Conservation (phyloP, 2,113 vertebrate species). For the Condylura cristata region DNA sequence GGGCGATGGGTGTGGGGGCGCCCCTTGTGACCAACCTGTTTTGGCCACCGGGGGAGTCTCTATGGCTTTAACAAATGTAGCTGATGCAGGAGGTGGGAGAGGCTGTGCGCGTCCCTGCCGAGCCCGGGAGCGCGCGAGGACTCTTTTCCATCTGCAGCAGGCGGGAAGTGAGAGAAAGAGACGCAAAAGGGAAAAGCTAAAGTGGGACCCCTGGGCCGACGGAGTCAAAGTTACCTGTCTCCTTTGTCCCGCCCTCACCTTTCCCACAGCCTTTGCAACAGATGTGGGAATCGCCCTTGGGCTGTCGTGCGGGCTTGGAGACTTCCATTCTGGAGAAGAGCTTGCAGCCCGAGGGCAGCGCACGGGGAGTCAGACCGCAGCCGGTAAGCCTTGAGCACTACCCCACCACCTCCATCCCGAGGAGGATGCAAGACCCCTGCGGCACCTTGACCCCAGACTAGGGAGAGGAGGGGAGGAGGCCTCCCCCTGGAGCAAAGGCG, state of each 20-base stretch:
- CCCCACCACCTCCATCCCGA: not conserved
- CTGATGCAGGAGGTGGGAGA: slow-evolving; percentile 83
- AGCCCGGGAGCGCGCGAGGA: slow-evolving; percentile 84
- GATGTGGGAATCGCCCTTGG: slow-evolving; percentile 10
- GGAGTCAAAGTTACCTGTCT: not conserved
- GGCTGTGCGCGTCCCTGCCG: slow-evolving; percentile 85
- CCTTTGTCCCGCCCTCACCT: not conserved
- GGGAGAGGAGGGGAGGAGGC: not conserved
- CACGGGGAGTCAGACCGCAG: not conserved
- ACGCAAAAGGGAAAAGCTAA: slow-evolving; percentile 73
- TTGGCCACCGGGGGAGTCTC: slow-evolving; percentile 60
- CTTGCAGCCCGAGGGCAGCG: not conserved
- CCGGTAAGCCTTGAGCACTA: slow-evolving; percentile 54
- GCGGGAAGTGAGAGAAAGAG: slow-evolving; percentile 65
- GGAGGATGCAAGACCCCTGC: too few species aligned
- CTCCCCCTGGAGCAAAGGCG: not conserved
- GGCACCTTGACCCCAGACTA: too few species aligned
- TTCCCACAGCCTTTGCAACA: slow-evolving; percentile 47
- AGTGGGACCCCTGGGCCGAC: not conserved
- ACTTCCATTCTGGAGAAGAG: not conserved
- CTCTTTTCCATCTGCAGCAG: slow-evolving; percentile 78
- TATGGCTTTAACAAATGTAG: slow-evolving; percentile 84
- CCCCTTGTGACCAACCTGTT: not conserved
- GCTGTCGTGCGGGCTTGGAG: not conserved
- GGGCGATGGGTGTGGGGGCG: not conserved